phyloP scores from a whole-genome alignment of 2,888 invertebrate genomes.

The Tetragonula carbonaria region DNA sequence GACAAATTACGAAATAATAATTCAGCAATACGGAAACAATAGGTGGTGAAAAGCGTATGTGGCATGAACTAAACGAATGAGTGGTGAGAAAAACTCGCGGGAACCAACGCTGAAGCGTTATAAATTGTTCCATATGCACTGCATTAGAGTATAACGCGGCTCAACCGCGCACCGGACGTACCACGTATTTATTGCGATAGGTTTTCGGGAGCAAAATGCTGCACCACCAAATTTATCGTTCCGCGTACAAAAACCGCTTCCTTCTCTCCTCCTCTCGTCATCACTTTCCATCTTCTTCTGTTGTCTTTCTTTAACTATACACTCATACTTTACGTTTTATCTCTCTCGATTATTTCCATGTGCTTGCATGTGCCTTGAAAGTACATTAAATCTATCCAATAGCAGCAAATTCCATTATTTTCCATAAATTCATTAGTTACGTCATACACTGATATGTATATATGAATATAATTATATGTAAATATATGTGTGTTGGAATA shows the following conservation, averaged over 20 bases:
- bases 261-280: slow-evolving; percentile 45
- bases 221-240: slow-evolving; percentile 79
- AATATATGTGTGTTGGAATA: no score
- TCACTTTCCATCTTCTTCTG: slow-evolving; percentile 19
- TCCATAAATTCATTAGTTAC: no score
- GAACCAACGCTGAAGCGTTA: slow-evolving; percentile 69
- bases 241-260: slow-evolving; percentile 72
- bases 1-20: slow-evolving; percentile 65
- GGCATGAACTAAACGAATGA: slow-evolving; percentile 31
- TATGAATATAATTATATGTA: no score
- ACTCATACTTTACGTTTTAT: background rate
- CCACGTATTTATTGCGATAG: slow-evolving; percentile 83
- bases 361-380: no score
- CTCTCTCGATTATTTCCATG: background rate
- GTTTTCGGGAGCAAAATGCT: slow-evolving; percentile 80
- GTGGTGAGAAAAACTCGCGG: slow-evolving; percentile 51
- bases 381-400: no score
- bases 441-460: no score
- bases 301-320: background rate
- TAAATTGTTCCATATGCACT: slow-evolving; percentile 82
- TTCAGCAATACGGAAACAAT: slow-evolving; percentile 66
- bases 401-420: no score
- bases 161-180: slow-evolving; percentile 73
- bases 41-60: slow-evolving; percentile 46
- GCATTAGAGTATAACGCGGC: slow-evolving; percentile 79